A percentile compares a stretch with the other conserved stretches of the same genome.
phyloP scores from a whole-genome alignment of 2,113 vertebrate genomes.

The Meriones unguiculatus region DNA sequence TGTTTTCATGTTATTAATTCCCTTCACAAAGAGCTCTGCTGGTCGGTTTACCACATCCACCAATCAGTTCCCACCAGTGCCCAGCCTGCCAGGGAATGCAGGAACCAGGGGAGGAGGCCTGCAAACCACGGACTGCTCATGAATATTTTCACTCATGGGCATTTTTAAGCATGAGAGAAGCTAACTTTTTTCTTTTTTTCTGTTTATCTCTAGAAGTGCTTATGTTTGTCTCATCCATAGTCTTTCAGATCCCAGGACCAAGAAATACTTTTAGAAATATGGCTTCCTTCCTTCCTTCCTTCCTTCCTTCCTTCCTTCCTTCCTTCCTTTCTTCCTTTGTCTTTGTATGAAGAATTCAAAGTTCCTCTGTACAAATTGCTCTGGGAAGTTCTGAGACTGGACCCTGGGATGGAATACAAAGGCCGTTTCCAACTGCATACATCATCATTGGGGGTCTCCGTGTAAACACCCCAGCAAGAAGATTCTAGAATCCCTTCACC shows the following conservation, averaged over 20 bases:
- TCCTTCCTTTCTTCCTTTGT: not conserved
- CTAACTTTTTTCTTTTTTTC: not conserved
- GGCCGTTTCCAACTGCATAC: not conserved
- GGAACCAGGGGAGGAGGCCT: not conserved
- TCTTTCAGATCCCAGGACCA: not conserved
- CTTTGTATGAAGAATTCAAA: not conserved
- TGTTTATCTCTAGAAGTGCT: slow-evolving; percentile 23
- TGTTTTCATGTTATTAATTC: slow-evolving; percentile 67
- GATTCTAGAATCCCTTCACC: not conserved
- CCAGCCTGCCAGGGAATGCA: not conserved
- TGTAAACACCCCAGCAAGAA: accelerated
- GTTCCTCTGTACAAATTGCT: not conserved
- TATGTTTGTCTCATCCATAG: not conserved
- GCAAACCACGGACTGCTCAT: not conserved
- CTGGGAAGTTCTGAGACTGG: not conserved
- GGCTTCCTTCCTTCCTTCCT: not conserved
- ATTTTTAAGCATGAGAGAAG: slow-evolving; percentile 16
- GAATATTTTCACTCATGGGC: slow-evolving; percentile 21
- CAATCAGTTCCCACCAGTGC: not conserved
- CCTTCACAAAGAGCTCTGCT: slow-evolving; percentile 58
- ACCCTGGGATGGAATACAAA: not conserved
- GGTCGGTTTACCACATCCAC: slow-evolving; percentile 59
- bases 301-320: not conserved
- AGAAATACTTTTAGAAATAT: not conserved
- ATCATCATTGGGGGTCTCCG: not conserved